A percentile compares a stretch with the other conserved stretches of the same genome.
Conservation (phyloP, 2,888 invertebrate genomes). For the Spisula solida region DNA sequence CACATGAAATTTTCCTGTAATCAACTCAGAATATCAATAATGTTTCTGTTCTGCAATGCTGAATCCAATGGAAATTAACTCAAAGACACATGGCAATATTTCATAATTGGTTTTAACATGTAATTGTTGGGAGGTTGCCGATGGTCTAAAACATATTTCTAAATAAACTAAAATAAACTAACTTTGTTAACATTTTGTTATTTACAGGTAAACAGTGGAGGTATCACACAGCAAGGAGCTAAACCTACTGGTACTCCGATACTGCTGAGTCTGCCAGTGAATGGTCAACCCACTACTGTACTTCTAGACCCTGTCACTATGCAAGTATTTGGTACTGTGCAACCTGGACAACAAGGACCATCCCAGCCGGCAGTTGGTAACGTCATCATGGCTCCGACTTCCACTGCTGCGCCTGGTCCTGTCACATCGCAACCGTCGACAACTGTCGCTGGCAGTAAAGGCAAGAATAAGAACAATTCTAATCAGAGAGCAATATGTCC, state of each 20-base stretch:
- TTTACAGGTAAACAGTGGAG: slow-evolving; percentile 56
- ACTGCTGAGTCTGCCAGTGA: slow-evolving; percentile 81
- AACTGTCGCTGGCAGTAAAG: slow-evolving; percentile 58
- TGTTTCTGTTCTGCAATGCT: no score
- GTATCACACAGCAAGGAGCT: slow-evolving; percentile 44
- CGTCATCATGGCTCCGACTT: slow-evolving; percentile 32
- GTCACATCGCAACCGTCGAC: slow-evolving; percentile 37
- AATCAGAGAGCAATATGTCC: slow-evolving; percentile 78
- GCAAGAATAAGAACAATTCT: slow-evolving; percentile 73
- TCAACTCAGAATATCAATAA: no score
- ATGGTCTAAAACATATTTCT: no score
- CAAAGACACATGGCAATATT: no score
- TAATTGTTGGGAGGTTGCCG: no score
- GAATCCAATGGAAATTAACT: no score
- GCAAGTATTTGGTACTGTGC: slow-evolving; percentile 75
- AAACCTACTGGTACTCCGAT: slow-evolving; percentile 78
- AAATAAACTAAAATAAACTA: no score
- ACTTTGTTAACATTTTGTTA: not conserved
- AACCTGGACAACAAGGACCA: slow-evolving; percentile 37
- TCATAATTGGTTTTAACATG: no score
- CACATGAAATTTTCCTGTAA: no score
- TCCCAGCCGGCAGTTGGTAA: not conserved
- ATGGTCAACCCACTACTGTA: slow-evolving; percentile 80
- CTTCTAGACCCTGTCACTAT: slow-evolving; percentile 82
- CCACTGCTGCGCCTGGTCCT: slow-evolving; percentile 37